phyloP scores from a whole-genome alignment of 2,888 invertebrate species.

The Diarsia dahlii region DNA sequence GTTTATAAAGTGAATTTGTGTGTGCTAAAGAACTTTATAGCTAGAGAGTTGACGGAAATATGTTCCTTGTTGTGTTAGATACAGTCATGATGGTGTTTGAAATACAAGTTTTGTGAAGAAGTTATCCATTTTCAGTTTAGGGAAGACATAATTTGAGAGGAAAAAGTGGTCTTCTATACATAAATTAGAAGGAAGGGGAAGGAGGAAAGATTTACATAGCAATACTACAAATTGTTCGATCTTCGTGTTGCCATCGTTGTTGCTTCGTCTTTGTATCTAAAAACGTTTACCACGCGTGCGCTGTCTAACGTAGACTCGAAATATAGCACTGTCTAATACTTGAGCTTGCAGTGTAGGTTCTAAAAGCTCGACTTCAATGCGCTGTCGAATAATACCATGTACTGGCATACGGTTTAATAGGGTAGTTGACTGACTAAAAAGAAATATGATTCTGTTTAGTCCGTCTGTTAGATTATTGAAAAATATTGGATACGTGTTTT shows the following conservation, averaged over 20 bases:
- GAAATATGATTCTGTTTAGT: no score
- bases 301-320: no score
- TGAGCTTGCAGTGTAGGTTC: no score
- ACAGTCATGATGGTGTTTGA: background rate
- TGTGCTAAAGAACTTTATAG: no score
- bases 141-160: background rate
- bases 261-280: slow-evolving; percentile 3
- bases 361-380: no score
- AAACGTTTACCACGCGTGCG: slow-evolving; percentile 1
- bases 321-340: no score
- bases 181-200: background rate
- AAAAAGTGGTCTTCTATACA: background rate
- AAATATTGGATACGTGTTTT: no score
- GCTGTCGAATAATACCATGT: no score
- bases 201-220: no score
- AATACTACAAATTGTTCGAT: background rate
- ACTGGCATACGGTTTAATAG: no score
- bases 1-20: background rate
- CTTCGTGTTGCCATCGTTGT: slow-evolving; percentile 19
- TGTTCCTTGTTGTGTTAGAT: background rate
- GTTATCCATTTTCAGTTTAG: background rate
- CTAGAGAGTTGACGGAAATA: background rate
- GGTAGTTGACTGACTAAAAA: no score
- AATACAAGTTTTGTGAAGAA: background rate
- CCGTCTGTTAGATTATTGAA: no score